Percentiles rank a stretch among this genome's conserved stretches.
phyloP scores from a whole-genome alignment of 2,888 invertebrate genomes.

The Nephrotoma flavescens region DNA sequence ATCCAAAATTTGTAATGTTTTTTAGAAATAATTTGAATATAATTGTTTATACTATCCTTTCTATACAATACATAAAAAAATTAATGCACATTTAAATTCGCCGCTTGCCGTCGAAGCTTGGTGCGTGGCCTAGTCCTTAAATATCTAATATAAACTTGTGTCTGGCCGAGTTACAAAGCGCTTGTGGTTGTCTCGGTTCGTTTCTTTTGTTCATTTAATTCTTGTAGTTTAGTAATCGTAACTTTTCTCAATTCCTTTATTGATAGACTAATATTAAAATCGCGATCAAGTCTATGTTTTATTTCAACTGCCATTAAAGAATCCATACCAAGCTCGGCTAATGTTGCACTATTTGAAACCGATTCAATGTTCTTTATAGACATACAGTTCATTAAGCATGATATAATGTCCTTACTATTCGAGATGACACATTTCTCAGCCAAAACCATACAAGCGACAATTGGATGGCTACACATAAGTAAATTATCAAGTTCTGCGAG shows the following conservation, averaged over 20 bases:
- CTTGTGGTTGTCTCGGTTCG: constrained; percentile 17
- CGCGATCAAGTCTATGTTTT: constrained; percentile 78
- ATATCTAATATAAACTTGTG: too few species aligned
- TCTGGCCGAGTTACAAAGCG: too few species aligned
- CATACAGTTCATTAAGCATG: constrained; percentile 54
- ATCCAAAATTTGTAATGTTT: too few species aligned
- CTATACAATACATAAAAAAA: too few species aligned
- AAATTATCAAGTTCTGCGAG: constrained; percentile 57
- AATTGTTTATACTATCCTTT: too few species aligned
- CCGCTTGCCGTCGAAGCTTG: too few species aligned
- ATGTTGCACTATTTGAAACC: constrained; percentile 50
- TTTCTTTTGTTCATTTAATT: constrained; percentile 21
- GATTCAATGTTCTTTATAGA: constrained; percentile 52
- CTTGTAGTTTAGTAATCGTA: constrained; percentile 43
- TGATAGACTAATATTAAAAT: constrained; percentile 73
- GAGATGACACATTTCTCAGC: constrained; percentile 61
- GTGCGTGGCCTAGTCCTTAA: too few species aligned
- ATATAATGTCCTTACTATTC: constrained; percentile 48
- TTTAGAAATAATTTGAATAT: too few species aligned
- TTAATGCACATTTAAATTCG: too few species aligned
- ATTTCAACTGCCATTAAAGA: constrained; percentile 96
- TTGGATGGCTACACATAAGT: constrained; percentile 49
- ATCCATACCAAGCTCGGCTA: constrained; percentile 91
- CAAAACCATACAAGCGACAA: constrained; percentile 73
- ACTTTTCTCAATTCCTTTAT: constrained; percentile 72